Conservation (phyloP, 2,888 invertebrate genomes). For the Falcaria lacertinaria region DNA sequence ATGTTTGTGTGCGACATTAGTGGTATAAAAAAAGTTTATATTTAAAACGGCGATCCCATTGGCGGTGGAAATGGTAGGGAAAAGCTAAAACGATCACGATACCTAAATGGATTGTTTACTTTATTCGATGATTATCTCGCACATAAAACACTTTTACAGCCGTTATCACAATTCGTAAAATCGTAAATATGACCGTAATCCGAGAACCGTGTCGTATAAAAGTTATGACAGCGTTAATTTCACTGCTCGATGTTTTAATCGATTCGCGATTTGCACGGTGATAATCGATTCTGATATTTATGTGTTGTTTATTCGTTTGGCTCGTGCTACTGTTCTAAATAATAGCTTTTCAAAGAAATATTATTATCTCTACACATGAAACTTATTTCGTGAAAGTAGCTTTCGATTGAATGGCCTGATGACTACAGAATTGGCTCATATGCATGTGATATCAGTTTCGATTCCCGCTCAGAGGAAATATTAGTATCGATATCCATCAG, state of each 20-base stretch:
- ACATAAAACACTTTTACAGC: neutral
- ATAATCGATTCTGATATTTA: neutral
- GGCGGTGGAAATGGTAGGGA: neutral
- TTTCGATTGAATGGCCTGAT: too few relatives aligned
- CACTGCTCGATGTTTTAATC: neutral
- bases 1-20: too few relatives aligned
- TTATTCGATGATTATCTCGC: neutral
- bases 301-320: neutral
- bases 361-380: too few relatives aligned
- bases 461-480: too few relatives aligned
- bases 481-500: too few relatives aligned
- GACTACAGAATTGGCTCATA: too few relatives aligned
- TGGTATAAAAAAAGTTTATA: too few relatives aligned
- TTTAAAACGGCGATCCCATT: too few relatives aligned
- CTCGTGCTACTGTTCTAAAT: neutral
- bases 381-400: too few relatives aligned
- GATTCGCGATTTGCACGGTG: neutral
- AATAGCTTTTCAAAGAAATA: too few relatives aligned
- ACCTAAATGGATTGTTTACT: neutral
- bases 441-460: too few relatives aligned
- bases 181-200: neutral
- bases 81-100: neutral
- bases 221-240: neutral
- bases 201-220: neutral
- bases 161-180: neutral